phyloP scores from a whole-genome alignment of 2,113 vertebrate genomes.

The Callaeas wilsoni region DNA sequence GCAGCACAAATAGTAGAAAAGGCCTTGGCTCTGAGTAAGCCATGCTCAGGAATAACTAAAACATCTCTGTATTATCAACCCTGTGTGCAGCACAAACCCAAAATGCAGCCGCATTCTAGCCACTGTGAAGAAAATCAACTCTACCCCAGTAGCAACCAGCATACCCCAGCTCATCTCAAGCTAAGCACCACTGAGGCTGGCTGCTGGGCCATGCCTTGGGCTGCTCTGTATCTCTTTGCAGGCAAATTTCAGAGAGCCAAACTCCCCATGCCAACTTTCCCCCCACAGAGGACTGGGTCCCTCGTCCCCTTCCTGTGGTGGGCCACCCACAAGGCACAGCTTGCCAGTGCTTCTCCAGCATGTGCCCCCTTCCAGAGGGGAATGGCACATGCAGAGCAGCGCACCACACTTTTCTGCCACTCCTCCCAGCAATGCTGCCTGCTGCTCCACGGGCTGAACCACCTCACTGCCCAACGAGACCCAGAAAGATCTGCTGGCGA shows the following conservation, averaged over 20 bases:
- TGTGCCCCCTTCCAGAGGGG: accelerated
- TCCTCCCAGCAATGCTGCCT: background rate
- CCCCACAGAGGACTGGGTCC: accelerated
- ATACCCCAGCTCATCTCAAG: background rate
- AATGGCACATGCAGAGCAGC: background rate
- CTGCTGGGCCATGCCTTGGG: background rate
- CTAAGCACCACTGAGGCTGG: background rate
- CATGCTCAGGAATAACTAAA: background rate
- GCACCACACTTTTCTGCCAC: accelerated
- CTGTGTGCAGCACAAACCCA: background rate
- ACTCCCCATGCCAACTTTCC: background rate
- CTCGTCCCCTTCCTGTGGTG: background rate
- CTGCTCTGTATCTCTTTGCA: background rate
- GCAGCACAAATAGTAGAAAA: background rate
- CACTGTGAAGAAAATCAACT: background rate
- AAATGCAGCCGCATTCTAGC: background rate
- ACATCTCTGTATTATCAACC: background rate
- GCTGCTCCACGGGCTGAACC: accelerated
- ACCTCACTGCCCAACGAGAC: accelerated
- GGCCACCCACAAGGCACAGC: background rate
- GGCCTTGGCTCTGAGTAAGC: background rate
- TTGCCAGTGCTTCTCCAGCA: background rate
- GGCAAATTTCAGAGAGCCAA: background rate
- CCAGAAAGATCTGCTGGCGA: accelerated
- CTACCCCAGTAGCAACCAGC: background rate